A percentile compares a stretch with the other conserved stretches of the same genome.
Conservation (phyloP, 2,888 invertebrate genomes). For the Acanthosepion lycidas region DNA sequence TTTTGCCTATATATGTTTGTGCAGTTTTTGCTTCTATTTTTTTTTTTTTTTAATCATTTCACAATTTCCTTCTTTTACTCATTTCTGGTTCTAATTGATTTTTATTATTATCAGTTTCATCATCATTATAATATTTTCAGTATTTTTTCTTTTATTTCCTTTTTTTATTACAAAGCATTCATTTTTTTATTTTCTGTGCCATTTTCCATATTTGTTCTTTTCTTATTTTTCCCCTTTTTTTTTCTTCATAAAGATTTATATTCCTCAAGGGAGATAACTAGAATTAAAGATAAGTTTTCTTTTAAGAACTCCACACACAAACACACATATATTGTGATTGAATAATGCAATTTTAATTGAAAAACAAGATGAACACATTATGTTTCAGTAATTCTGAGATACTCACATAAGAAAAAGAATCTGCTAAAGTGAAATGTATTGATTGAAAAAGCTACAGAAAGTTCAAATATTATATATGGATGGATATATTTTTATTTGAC, state of each 20-base stretch:
- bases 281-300: background rate
- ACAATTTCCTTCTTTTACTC: background rate
- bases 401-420: background rate
- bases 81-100: background rate
- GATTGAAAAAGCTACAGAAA: background rate
- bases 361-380: conserved; percentile 13
- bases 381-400: background rate
- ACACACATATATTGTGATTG: too few relatives aligned
- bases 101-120: too few relatives aligned
- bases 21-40: background rate
- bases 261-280: background rate
- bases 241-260: background rate
- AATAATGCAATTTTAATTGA: background rate
- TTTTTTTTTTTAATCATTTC: background rate
- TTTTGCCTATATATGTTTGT: background rate
- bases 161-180: background rate
- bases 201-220: background rate
- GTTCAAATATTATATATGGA: background rate
- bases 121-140: background rate
- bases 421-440: background rate
- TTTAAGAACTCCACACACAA: background rate
- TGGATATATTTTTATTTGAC: too few relatives aligned
- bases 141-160: background rate
- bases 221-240: background rate
- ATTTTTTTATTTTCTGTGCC: background rate